Evolutionary conservation across 2,888 invertebrate genomes (phyloP), one percentile per base, ranked within the genome.

Genomic region (Caenorhabditis uteleia): DNA sequence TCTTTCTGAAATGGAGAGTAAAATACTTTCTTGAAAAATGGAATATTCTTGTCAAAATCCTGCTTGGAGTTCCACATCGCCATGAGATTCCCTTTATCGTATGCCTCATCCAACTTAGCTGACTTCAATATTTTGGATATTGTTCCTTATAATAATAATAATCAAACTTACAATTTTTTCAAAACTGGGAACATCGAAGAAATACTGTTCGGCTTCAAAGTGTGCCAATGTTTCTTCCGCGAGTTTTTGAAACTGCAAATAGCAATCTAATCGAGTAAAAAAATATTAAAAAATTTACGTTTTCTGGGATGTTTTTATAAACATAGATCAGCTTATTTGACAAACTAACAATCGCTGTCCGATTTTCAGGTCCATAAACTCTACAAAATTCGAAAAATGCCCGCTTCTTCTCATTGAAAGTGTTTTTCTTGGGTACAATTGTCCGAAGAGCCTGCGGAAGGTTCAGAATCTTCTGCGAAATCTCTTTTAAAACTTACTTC

Each of bases 291-390:
- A 12, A 21, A 40, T 25, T 21, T 25, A 40, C 40, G 25, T 40
- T 40, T 14, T 40, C 40, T 3, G 40, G 40, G 8, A 40, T 23
- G 14, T n/a, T 25, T 6, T 14, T 5, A 25, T 23, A 40, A 14
- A 40, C 40, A 40, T 40, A 23, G 8, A 40, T 40, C 4, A 40
- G 12, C 25, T 40, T 16, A 40, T 40, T 40, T n/a, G n/a, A n/a
- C n/a, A n/a, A n/a, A n/a, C n/a, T n/a, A n/a, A n/a, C n/a, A n/a
- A n/a, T n/a, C n/a, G n/a, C n/a, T n/a, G n/a, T n/a, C n/a, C n/a
- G n/a, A n/a, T n/a, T n/a, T n/a, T n/a, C n/a, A n/a, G n/a, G n/a
- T n/a, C n/a, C n/a, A n/a, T n/a, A n/a, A n/a, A n/a, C n/a, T n/a
- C n/a, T n/a, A n/a, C n/a, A n/a, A n/a, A n/a, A n/a, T n/a, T n/a